phyloP scores from a whole-genome alignment of 1,140 invertebrate species.

The Alviniconcha marisindica region DNA sequence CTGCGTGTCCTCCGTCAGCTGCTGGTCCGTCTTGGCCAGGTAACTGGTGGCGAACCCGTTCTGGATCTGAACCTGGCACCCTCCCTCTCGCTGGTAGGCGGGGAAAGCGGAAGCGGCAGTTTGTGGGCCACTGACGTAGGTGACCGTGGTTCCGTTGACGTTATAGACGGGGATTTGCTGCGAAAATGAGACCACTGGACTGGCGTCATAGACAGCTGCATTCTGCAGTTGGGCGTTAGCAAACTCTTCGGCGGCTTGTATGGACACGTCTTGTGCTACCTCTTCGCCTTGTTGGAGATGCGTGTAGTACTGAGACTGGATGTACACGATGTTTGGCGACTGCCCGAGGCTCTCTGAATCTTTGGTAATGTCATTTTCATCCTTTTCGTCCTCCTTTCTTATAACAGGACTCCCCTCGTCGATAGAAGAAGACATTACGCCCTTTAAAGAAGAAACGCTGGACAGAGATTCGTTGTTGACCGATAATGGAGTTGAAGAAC shows the following conservation, averaged over 20 bases:
- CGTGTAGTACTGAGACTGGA: slow-evolving; percentile 16
- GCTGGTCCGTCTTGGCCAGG: background rate
- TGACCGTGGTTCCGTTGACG: slow-evolving; percentile 7
- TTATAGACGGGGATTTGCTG: slow-evolving; percentile 24
- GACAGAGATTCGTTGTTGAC: slow-evolving; percentile 1
- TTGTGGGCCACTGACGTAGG: slow-evolving; percentile 25
- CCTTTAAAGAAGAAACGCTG: slow-evolving; percentile 17
- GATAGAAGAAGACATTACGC: slow-evolving; percentile 30
- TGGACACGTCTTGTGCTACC: background rate
- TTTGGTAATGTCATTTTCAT: background rate
- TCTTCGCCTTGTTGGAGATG: background rate
- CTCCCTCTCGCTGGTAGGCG: slow-evolving; percentile 2
- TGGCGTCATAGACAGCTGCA: background rate
- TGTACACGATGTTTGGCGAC: slow-evolving; percentile 2
- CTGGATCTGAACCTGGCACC: slow-evolving; percentile 23
- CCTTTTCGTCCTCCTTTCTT: background rate
- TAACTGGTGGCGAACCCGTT: slow-evolving; percentile 4
- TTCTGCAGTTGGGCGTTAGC: background rate
- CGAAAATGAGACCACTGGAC: background rate
- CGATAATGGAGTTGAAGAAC: slow-evolving; percentile 43
- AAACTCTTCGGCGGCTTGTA: background rate
- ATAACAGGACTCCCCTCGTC: slow-evolving; percentile 41
- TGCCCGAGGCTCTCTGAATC: background rate
- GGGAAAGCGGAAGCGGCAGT: background rate
- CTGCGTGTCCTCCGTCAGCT: background rate